phyloP scores from a whole-genome alignment of 2,888 invertebrate species.

The Drosophila meridiana region DNA sequence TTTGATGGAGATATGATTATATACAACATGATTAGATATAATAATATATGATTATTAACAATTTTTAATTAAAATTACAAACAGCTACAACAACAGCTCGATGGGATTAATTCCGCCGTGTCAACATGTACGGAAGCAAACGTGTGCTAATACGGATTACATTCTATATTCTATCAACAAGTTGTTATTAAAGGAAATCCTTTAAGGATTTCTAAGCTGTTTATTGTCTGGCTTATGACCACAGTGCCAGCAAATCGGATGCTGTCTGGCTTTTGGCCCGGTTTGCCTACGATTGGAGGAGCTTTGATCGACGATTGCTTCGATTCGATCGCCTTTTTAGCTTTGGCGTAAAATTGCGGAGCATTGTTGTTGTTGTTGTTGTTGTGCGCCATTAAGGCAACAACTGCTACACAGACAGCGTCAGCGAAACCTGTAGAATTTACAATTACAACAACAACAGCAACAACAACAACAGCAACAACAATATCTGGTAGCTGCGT shows the following conservation, averaged over 20 bases:
- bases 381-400: constrained; percentile 68
- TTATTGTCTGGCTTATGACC: constrained; percentile 10
- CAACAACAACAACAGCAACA: constrained; percentile 39
- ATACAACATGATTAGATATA: too few relatives aligned
- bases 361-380: constrained; percentile 47
- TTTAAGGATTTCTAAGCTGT: background rate
- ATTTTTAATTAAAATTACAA: too few relatives aligned
- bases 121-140: background rate
- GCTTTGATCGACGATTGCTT: constrained; percentile 63
- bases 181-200: background rate
- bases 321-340: constrained; percentile 75
- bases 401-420: constrained; percentile 53
- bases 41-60: background rate
- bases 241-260: constrained; percentile 40
- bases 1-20: background rate
- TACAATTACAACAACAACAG: constrained; percentile 69
- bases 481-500: constrained; percentile 61
- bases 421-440: constrained; percentile 76
- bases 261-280: constrained; percentile 53
- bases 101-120: background rate
- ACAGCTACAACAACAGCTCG: background rate
- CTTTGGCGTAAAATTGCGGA: constrained; percentile 77
- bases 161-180: background rate
- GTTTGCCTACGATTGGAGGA: constrained; percentile 63
- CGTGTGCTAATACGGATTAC: too few relatives aligned